Base-by-base conservation (phyloP, 2,797 vertebrate genomes). In the Pangasius krempfi region DNA sequence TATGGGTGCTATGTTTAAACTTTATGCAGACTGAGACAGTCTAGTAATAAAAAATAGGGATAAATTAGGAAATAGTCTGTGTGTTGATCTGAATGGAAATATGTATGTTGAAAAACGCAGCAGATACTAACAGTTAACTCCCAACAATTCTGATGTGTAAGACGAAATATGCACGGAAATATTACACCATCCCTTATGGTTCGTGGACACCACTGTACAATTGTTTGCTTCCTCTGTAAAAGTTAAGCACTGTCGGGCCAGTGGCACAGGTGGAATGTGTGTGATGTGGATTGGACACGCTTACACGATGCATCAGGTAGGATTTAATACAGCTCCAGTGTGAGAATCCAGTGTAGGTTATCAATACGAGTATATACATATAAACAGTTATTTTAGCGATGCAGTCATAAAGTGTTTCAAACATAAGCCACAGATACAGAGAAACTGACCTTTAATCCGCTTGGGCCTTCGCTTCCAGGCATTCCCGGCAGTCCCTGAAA, bases 401-500 rank as follows among this genome's bases (percentile, higher is more conserved):
- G 25, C 25, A 62, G 33, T 30, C 40, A 60, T 47, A 20, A 16
- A 60, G 16, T 73, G 50, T 62, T 76, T 56, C 5, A 76, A 20
- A 80, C 30, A 18, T 16, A 62, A 44, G 20, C 27, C 37, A 83
- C 40, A 50, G 14, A 83, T 22, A 20, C 54, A 87, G 33, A 68
- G 86, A 52, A 52, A 60, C 92, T 95, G 68, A 97, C 98, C 97
- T 99, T 99, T 92, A 94, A 94, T 93, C 98, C 98, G 89, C 93
- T 93, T 88, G 94, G 85, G 68, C 98, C 98, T 89, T 95, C 95
- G 93, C 87, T 95, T 95, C 98, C 98, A 94, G 97, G 96, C 89
- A 97, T 96, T 89, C 98, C 98, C 91, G 97, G 97, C 90, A 97
- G 94, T 90, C 98, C 98, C 98, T 99, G 88, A 84, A 88, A 94